Conservation (phyloP, 2,888 invertebrate species). For the Morpho deidamia region DNA sequence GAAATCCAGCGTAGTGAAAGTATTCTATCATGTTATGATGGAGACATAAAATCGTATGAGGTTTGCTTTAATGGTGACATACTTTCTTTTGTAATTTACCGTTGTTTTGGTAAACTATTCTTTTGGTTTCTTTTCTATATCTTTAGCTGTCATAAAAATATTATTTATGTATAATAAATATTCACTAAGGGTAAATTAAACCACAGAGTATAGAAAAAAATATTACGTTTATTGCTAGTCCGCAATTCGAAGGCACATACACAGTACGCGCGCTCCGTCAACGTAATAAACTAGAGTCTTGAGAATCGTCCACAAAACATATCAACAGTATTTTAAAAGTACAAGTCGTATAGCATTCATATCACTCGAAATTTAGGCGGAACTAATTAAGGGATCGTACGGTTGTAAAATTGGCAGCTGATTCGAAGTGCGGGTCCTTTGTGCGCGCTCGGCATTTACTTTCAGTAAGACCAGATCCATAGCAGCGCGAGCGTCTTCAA, state of each 20-base stretch:
- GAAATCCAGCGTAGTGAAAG: constrained; percentile 67
- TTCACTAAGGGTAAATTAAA: constrained; percentile 28
- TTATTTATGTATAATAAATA: neutral
- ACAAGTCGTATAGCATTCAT: constrained; percentile 44
- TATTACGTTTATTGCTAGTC: constrained; percentile 74
- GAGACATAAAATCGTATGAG: constrained; percentile 29
- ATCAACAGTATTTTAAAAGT: constrained; percentile 51
- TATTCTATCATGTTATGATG: constrained; percentile 33
- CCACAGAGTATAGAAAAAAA: constrained; percentile 54
- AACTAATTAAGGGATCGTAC: constrained; percentile 66
- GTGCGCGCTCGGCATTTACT: constrained; percentile 65
- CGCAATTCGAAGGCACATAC: constrained; percentile 77
- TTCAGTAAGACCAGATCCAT: constrained; percentile 92
- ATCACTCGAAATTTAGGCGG: constrained; percentile 57
- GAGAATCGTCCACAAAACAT: constrained; percentile 45
- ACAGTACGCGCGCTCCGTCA: constrained; percentile 72
- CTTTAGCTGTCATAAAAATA: neutral
- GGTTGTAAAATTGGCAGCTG: constrained; percentile 58
- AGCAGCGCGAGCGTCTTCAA: constrained; percentile 94
- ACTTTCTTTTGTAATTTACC: constrained; percentile 25
- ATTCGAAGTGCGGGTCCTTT: constrained; percentile 38
- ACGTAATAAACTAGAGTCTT: constrained; percentile 58
- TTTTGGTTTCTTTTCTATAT: neutral
- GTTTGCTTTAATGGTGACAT: constrained; percentile 26
- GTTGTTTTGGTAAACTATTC: constrained; percentile 13